These are phyloP conservation scores for Oryzias dopingdopingensis DNA, from an alignment of 2,797 vertebrate species.

Conservation along the genomic window DNA sequence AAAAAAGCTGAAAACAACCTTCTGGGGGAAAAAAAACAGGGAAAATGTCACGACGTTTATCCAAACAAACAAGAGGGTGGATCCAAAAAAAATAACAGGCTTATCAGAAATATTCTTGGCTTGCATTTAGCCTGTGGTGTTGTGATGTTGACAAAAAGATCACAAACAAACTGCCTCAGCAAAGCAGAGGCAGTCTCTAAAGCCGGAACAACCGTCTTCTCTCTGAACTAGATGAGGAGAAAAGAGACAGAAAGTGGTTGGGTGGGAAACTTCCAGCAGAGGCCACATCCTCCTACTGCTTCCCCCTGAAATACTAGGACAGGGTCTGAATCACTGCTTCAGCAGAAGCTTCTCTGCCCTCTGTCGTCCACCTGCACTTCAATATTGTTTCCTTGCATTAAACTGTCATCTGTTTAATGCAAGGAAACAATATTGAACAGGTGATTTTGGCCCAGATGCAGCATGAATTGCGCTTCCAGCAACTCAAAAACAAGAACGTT, in stretches of 20 bases:
- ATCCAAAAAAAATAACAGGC: conserved; percentile 15
- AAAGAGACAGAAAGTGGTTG: conserved; percentile 36
- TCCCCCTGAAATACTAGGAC: neutral
- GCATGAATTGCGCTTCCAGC: no score
- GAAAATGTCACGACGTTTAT: conserved; percentile 1
- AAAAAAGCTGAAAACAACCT: conserved; percentile 20
- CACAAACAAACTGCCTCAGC: no score
- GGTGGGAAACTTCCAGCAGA: conserved; percentile 56
- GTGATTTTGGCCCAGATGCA: no score
- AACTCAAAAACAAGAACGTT: no score
- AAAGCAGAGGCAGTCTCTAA: no score
- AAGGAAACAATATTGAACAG: no score
- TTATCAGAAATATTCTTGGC: conserved; percentile 11
- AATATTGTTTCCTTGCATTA: no score
- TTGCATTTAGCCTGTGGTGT: conserved; percentile 1
- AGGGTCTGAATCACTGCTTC: neutral
- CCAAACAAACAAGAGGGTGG: conserved; percentile 8
- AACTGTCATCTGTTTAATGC: no score
- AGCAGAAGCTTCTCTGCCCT: no score
- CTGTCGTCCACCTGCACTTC: no score
- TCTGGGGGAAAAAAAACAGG: neutral
- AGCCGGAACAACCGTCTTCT: no score
- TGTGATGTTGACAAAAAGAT: conserved; percentile 1
- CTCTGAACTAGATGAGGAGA: no score
- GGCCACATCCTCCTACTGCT: conserved; percentile 48